Percentiles rank a stretch among this genome's conserved stretches.
Evolutionary conservation across 2,113 vertebrate genomes (phyloP).

Genomic region (Xenopus tropicalis): UCB_Xtro_10.0 CM004448.2:72746001-72746500

Average conservation of each 20-base stretch:
- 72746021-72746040: constrained; percentile 85
- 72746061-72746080: constrained; percentile 79
- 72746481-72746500: constrained; percentile 68
- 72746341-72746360: constrained; percentile 66
- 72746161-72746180: constrained; percentile 84
- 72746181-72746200: constrained; percentile 70
- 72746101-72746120: constrained; percentile 60
- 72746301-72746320: constrained; percentile 68
- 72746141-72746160: constrained; percentile 69
- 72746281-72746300: constrained; percentile 73
- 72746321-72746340: constrained; percentile 58
- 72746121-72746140: constrained; percentile 81
- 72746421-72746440: constrained; percentile 75
- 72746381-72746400: constrained; percentile 72
- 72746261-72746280: constrained; percentile 69
- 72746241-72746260: constrained; percentile 77
- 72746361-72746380: constrained; percentile 70
- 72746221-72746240: constrained; percentile 75
- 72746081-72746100: constrained; percentile 72
- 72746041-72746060: constrained; percentile 79
- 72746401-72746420: constrained; percentile 72
- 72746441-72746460: constrained; percentile 64
- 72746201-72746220: constrained; percentile 71
- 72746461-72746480: constrained; percentile 75
- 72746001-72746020: constrained; percentile 84